These are phyloP conservation scores for Trisateles emortualis DNA, from an alignment of 2,888 invertebrate genomes.

Conservation along the genomic window DNA sequence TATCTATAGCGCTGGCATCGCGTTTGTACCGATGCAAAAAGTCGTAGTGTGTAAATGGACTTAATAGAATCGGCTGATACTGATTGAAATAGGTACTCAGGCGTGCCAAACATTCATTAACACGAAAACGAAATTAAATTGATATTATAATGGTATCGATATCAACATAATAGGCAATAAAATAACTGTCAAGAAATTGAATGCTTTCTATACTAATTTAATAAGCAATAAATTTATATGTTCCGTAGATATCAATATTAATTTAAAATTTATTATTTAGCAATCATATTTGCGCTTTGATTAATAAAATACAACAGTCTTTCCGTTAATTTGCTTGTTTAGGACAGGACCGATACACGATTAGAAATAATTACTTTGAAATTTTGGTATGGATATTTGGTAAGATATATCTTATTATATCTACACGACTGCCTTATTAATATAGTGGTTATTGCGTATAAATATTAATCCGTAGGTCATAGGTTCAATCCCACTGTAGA, in stretches of 20 bases:
- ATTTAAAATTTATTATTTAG: neutral
- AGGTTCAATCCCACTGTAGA: too few relatives aligned
- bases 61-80: slow-evolving; percentile 50
- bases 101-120: slow-evolving; percentile 40
- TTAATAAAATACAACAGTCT: slow-evolving; percentile 1
- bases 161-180: neutral
- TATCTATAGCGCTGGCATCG: too few relatives aligned
- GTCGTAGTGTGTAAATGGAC: too few relatives aligned
- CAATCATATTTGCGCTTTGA: neutral
- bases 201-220: too few relatives aligned
- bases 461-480: too few relatives aligned
- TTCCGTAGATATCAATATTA: neutral
- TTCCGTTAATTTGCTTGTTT: slow-evolving; percentile 9
- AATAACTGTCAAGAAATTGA: neutral
- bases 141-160: slow-evolving; percentile 13
- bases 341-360: slow-evolving; percentile 6
- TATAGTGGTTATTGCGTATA: too few relatives aligned
- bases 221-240: neutral
- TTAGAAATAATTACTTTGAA: slow-evolving; percentile 6
- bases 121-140: slow-evolving; percentile 32
- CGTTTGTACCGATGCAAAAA: too few relatives aligned
- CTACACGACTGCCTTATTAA: too few relatives aligned
- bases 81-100: slow-evolving; percentile 46
- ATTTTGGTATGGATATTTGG: neutral
- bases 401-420: too few relatives aligned